Evolutionary conservation across 2,113 vertebrate species (phyloP).

Genomic region (Ptilonorhynchus violaceus): DNA sequence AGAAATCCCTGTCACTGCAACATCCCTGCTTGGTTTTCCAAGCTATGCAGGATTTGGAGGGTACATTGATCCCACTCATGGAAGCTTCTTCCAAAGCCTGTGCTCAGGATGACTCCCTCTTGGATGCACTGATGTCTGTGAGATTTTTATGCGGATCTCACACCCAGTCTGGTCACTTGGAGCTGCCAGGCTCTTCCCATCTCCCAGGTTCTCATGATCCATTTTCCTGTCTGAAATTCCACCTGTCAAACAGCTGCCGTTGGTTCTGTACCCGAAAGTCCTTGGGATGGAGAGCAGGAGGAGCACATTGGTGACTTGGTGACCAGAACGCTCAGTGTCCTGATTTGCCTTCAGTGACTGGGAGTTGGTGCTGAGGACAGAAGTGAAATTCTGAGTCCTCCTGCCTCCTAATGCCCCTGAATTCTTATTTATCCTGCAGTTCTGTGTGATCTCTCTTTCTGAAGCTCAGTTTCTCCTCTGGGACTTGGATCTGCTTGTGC

Average conservation of each 20-base stretch:
- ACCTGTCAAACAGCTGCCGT: no score
- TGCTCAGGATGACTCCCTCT: rapidly evolving
- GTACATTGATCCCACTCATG: not conserved
- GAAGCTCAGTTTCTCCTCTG: not conserved
- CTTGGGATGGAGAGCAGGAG: not conserved
- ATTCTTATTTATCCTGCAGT: not conserved
- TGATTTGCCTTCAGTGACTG: not conserved
- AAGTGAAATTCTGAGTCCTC: rapidly evolving
- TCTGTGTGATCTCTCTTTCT: not conserved
- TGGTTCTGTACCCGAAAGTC: not conserved
- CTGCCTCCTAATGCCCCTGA: not conserved
- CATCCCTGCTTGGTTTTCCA: not conserved
- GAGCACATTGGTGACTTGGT: not conserved
- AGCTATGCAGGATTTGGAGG: not conserved
- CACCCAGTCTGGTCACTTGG: not conserved
- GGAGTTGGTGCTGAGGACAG: not conserved
- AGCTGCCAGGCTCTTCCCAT: not conserved
- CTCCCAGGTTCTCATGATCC: no score
- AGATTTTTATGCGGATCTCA: not conserved
- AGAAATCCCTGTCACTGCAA: not conserved
- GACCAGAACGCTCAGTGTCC: not conserved
- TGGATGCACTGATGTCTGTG: not conserved
- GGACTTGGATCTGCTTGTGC: not conserved
- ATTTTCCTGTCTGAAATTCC: not conserved
- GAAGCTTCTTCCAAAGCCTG: not conserved